Conservation (phyloP, 2,888 invertebrate genomes). For the Cepaea hortensis region DNA sequence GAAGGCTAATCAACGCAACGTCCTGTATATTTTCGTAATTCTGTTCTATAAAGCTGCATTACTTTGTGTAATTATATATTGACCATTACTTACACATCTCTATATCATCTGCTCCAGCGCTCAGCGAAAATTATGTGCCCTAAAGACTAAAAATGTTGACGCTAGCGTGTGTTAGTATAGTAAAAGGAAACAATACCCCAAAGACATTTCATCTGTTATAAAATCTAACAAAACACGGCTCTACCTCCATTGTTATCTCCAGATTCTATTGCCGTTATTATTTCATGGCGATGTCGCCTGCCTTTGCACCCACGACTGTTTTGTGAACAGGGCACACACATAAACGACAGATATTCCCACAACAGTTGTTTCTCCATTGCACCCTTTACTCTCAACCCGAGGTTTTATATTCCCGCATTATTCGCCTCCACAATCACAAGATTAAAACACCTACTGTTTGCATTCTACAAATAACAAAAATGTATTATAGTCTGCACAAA, state of each 20-base stretch:
- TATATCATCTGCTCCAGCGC: no score
- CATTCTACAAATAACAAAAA: conserved; percentile 39
- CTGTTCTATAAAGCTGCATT: no score
- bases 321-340: conserved; percentile 7
- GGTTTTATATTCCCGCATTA: conserved; percentile 12
- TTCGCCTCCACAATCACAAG: conserved; percentile 22
- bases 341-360: conserved; percentile 43
- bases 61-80: no score
- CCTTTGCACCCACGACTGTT: conserved; percentile 19
- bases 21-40: no score
- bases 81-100: no score
- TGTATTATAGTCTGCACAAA: conserved; percentile 34
- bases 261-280: conserved; percentile 21
- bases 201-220: conserved; percentile 15
- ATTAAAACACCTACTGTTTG: conserved; percentile 21
- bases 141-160: no score
- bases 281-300: conserved; percentile 16
- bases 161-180: no score
- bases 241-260: neutral
- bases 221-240: neutral
- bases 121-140: no score
- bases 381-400: neutral
- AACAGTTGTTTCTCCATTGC: conserved; percentile 18
- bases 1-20: no score
- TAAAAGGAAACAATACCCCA: conserved; percentile 12